phyloP scores from a whole-genome alignment of 2,797 vertebrate genomes.

The Podarcis siculus region DNA sequence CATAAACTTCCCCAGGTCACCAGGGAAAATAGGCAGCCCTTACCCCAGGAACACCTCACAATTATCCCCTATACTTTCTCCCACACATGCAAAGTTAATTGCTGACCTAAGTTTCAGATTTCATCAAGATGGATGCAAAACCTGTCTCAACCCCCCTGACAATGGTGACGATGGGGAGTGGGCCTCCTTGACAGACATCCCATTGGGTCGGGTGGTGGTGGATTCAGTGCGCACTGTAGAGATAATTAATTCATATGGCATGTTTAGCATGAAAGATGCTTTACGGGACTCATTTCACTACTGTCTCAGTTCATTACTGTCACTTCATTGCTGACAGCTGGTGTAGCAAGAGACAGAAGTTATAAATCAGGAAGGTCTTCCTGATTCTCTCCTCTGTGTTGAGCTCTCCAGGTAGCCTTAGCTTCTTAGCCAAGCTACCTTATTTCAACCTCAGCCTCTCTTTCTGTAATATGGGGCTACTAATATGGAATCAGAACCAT shows the following conservation, averaged over 20 bases:
- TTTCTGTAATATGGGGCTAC: background rate
- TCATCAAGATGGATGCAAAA: background rate
- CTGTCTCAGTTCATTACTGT: background rate
- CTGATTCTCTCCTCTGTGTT: too few relatives aligned
- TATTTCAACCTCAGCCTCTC: background rate
- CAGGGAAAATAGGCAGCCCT: too few relatives aligned
- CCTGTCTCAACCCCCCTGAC: background rate
- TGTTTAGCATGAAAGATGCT: background rate
- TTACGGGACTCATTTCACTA: background rate
- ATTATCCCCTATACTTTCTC: background rate
- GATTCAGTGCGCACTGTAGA: background rate
- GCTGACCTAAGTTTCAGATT: background rate
- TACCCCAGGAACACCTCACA: too few relatives aligned
- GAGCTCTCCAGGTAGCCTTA: background rate
- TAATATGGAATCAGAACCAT: background rate
- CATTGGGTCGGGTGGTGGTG: too few relatives aligned
- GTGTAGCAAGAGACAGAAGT: background rate
- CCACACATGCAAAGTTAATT: background rate
- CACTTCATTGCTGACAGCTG: background rate
- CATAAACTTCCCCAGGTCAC: background rate
- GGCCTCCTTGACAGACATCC: too few relatives aligned
- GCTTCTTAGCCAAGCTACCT: background rate
- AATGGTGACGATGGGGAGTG: background rate
- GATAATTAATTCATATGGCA: background rate
- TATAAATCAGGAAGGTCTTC: background rate